A percentile compares a stretch with the other conserved stretches of the same genome.
These are phyloP conservation scores for Hydrophis major DNA, from an alignment of 2,797 vertebrate species.

Conservation along the genomic window DNA sequence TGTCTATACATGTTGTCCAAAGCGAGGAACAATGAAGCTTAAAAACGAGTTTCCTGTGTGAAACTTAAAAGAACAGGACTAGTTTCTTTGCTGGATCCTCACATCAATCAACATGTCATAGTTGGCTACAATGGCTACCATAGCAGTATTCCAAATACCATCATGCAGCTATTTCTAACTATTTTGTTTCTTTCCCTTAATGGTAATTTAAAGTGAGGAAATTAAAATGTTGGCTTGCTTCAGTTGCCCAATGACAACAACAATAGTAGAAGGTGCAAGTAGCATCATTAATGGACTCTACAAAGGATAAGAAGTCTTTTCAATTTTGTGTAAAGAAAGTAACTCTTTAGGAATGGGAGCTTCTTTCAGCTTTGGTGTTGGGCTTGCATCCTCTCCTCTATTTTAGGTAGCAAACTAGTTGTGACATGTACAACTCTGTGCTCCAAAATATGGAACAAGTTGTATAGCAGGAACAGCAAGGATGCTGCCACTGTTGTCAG, in stretches of 20 bases:
- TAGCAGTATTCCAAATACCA: background rate
- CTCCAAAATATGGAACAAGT: background rate
- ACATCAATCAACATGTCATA: background rate
- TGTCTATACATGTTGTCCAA: background rate
- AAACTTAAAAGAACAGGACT: background rate
- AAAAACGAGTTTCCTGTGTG: background rate
- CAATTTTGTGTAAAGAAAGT: background rate
- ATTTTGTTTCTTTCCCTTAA: background rate
- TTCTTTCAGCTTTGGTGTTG: background rate
- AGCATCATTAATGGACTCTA: background rate
- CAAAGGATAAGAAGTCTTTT: background rate
- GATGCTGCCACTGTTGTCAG: background rate
- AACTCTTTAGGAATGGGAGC: background rate
- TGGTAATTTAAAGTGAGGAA: background rate
- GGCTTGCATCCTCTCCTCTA: background rate
- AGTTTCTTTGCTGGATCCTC: background rate
- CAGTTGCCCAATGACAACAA: background rate
- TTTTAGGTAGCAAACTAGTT: background rate
- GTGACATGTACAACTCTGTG: background rate
- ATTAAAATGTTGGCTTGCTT: background rate
- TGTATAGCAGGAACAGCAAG: background rate
- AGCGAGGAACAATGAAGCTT: background rate
- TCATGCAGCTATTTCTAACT: background rate
- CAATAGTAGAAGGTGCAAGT: background rate
- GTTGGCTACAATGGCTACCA: background rate